Evolutionary conservation across 2,888 invertebrate genomes (phyloP).

Genomic region (Cheilosia scutellata): DNA sequence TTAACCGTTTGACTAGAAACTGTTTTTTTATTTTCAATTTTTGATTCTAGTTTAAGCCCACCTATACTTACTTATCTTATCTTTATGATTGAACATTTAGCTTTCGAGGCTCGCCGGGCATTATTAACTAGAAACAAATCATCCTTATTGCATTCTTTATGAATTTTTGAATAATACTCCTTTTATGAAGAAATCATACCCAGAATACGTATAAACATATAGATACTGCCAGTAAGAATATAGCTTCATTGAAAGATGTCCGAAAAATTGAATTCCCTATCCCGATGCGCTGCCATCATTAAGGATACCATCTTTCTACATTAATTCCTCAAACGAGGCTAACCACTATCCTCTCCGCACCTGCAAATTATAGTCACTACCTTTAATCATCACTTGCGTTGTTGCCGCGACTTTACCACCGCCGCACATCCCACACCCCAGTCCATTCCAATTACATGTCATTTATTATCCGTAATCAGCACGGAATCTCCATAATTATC

Average conservation of each 20-base stretch:
- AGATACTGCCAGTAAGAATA: no score
- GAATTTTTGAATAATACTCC: no score
- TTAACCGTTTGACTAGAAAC: no score
- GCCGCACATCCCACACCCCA: constrained; percentile 58
- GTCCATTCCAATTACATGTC: constrained; percentile 68
- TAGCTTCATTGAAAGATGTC: background rate
- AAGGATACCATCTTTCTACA: constrained; percentile 28
- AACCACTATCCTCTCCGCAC: constrained; percentile 31
- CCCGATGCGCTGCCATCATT: constrained; percentile 15
- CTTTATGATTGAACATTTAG: no score
- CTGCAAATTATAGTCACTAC: constrained; percentile 48
- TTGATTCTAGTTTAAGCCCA: no score
- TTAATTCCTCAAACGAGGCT: constrained; percentile 37
- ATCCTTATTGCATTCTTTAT: no score
- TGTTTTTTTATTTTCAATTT: no score
- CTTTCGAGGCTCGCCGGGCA: no score
- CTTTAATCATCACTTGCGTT: constrained; percentile 52
- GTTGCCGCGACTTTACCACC: background rate
- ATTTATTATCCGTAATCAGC: constrained; percentile 75
- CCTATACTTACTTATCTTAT: no score
- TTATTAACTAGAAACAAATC: no score
- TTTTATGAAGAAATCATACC: no score
- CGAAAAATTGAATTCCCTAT: background rate
- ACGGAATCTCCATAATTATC: constrained; percentile 74
- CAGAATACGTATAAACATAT: no score